Base-by-base conservation (phyloP, 2,888 invertebrate genomes). In the Lymantria monacha region DNA sequence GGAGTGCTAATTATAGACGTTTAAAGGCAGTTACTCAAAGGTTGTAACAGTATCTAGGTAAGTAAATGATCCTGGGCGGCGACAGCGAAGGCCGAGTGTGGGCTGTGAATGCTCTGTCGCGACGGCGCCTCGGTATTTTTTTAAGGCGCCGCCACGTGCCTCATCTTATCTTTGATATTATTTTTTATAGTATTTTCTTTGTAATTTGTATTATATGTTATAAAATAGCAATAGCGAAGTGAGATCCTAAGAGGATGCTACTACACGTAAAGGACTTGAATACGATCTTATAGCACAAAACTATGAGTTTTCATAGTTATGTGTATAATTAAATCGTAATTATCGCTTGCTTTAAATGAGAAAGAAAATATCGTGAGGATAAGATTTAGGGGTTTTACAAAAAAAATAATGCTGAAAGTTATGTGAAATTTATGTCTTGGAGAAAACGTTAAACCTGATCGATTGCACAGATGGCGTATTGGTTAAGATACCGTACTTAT, bases 1-100 rank as follows among this genome's bases (percentile, higher is more conserved):
- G 59, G 63, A 65, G 63, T 66, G 72, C 64, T 79, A 76, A 77
- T 76, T 74, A 69, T 67, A 68, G 47, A 65, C 61, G 62, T 74
- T 72, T 74, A 69, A 69, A 70, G 62, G 62, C 68, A 72, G 64
- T 68, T 74, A 63, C 65, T 61, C 60, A 61, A 55, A 61, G 59
- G 52, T 51, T 68, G 67, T 84, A 85, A 85, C 81, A 74, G 72
- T 82, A 85, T 84, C 83, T 82, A 77, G 79, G 69, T 73, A 61
- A 79, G 87, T 85, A 87, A 87, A 76, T 72, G 83, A 87, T 87
- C 85, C 83, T 69, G 75, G 72, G 74, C 74, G 74, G 69, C 74
- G 76, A 53, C 57, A 57, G 48, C 55, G 74, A 86, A 89, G 87
- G 85, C 78, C 85, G 79, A 61, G 65, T 78, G 87, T 79, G 79